Evolutionary conservation across 2,888 invertebrate genomes (phyloP), one percentile per base, ranked within the genome.

Genomic region (Pachymerium ferrugineum): DNA sequence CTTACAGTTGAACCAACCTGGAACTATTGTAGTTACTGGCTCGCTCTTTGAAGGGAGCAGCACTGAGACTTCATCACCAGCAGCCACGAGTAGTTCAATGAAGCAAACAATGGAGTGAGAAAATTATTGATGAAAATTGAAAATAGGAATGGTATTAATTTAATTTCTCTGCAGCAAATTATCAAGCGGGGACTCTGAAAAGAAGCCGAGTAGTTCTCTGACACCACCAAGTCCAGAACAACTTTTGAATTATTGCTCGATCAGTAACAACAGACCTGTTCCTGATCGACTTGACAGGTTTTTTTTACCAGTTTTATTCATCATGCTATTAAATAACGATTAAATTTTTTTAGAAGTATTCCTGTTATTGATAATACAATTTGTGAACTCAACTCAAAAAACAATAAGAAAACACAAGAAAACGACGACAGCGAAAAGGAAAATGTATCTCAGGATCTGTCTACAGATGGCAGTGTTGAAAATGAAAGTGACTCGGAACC

Each of bases 371-470:
- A 76, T 54, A 75, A 76, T 10, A 74, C 75, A 1, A 47, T 76
- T 29, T 38, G 73, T 10, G 35, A 14, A 1, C 71, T 76, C 33
- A 74, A 75, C 35, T 10, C 70, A 14, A 73, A 19, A 31, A 25
- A 19, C 25, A n/a, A n/a, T 3, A 68, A 30, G 8, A 22, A 1
- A 28, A 10, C 29, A 19, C n/a, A 6, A 68, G 75, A 76, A 75
- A 74, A 78, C 62, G 70, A 77, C 70, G 73, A 76, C 33, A 75
- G 76, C 47, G 80, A 80, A 33, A 78, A 78, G 74, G 82, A 85
- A 1, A 42, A 73, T n/a, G 74, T 38, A 16, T 70, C 19, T 70
- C 67, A 38, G 67, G 72, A 62, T 25, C 70, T 19, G 54, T 74
- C 73, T 70, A 25, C 73, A 22, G 70, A 74, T 2, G 38, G 33